Percentiles rank a stretch among this genome's conserved stretches.
Conservation (phyloP, 2,888 invertebrate genomes). For the Entomobrya multifasciata region DNA sequence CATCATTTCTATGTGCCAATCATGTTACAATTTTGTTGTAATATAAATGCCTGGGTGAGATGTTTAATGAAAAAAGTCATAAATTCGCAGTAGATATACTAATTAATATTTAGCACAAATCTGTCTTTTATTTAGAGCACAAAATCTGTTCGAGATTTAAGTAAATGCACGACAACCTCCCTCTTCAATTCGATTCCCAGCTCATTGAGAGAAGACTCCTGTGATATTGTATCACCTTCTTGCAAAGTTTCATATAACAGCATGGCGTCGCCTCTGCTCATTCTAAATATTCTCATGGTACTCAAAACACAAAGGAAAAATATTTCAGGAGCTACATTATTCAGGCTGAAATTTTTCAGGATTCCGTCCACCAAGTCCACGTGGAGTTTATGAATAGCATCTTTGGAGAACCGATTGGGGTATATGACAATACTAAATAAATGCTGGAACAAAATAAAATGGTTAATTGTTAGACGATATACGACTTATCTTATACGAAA, state of each 20-base stretch:
- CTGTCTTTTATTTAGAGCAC: constrained; percentile 24
- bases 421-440: constrained; percentile 73
- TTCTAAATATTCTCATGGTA: constrained; percentile 74
- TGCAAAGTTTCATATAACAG: constrained; percentile 74
- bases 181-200: constrained; percentile 60
- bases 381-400: constrained; percentile 71
- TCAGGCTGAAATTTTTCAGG: constrained; percentile 72
- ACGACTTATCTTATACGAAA: too few species aligned
- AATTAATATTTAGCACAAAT: too few species aligned
- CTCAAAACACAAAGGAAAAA: constrained; percentile 75
- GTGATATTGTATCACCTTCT: constrained; percentile 69
- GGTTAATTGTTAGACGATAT: background rate
- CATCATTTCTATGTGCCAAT: background rate
- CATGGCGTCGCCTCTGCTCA: constrained; percentile 74
- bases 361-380: constrained; percentile 76
- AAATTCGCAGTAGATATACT: too few species aligned
- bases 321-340: constrained; percentile 67
- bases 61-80: too few species aligned
- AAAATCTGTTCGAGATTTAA: constrained; percentile 62
- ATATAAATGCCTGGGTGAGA: background rate
- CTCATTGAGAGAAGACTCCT: constrained; percentile 76
- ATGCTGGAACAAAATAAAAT: constrained; percentile 66
- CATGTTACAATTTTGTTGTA: background rate
- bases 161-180: constrained; percentile 46
- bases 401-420: constrained; percentile 74